These are phyloP conservation scores for Cheiracanthium punctorium DNA, from an alignment of 2,888 invertebrate species.

Conservation along the genomic window DNA sequence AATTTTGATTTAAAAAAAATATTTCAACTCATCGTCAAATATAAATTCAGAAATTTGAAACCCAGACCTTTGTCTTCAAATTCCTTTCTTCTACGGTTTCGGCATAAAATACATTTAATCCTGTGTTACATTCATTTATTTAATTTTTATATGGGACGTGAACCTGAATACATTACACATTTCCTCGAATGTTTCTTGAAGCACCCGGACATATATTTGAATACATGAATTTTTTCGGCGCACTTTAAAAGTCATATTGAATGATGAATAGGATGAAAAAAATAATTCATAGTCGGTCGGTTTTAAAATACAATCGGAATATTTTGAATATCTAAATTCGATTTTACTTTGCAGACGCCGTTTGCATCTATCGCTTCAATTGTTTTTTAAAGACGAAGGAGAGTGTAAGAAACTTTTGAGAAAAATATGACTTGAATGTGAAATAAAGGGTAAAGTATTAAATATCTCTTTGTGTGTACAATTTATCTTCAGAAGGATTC, in stretches of 20 bases:
- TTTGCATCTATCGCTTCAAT: background rate
- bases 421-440: background rate
- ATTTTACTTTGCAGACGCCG: background rate
- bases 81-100: too few species aligned
- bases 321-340: background rate
- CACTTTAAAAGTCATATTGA: background rate
- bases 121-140: too few species aligned
- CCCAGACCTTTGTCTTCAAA: too few species aligned
- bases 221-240: background rate
- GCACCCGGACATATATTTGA: background rate
- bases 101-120: too few species aligned
- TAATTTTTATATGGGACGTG: too few species aligned
- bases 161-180: background rate
- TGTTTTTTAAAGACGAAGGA: background rate
- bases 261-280: background rate
- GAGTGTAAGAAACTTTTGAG: background rate
- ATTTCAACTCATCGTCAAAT: too few species aligned
- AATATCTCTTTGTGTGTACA: too few species aligned
- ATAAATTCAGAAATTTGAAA: too few species aligned
- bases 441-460: background rate
- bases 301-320: background rate
- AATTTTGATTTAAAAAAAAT: too few species aligned
- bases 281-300: background rate
- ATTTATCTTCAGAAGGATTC: too few species aligned
- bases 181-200: background rate